Base-by-base conservation (phyloP, 2,888 invertebrate species). In the Syrista parreyssii region DNA sequence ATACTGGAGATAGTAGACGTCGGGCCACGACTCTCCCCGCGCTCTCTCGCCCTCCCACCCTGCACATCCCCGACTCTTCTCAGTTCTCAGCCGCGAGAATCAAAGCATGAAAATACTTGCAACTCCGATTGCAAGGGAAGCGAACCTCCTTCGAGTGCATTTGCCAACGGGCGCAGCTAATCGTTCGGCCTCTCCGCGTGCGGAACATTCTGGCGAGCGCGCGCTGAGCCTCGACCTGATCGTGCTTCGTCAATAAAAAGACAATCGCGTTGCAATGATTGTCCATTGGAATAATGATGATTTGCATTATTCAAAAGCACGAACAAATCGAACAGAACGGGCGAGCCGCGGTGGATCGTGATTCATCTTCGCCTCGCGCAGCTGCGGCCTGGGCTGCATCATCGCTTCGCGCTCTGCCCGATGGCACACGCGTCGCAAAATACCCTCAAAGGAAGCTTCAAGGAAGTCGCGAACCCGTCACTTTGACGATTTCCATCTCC, bases 251-350 rank as follows among this genome's bases (percentile, higher is more conserved):
- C 82, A 82, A 84, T 84, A 84, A 83, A 83, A 84, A 84, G 81
- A 84, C 83, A 88, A 88, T 88, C 86, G 84, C 86, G 86, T 84
- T 86, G 85, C 88, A 88, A 88, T 87, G 87, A 88, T 87, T 84
- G 85, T 83, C 80, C 81, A 80, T 82, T 82, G 84, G 83, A 84
- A 83, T 82, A 86, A 82, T 83, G 82, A 85, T 84, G 88, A 88
- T 88, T 87, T 88, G 88, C 88, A 86, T 86, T 87, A 88, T 88
- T 88, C 85, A 83, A 81, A 79, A 80, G 84, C 83, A 84, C 83
- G 84, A 83, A 79, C 80, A 75, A 84, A 81, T 84, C 81, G 80
- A 78, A 71, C 73, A 4, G n/a, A 73, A 6, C 71, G 71, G 12
- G n/a, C 71, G 34, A 68, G 36, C 12, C 55, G 55, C 55, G 75